These are phyloP conservation scores for Drosophila truncata DNA, from an alignment of 1,140 invertebrate species.

Conservation along the genomic window DNA sequence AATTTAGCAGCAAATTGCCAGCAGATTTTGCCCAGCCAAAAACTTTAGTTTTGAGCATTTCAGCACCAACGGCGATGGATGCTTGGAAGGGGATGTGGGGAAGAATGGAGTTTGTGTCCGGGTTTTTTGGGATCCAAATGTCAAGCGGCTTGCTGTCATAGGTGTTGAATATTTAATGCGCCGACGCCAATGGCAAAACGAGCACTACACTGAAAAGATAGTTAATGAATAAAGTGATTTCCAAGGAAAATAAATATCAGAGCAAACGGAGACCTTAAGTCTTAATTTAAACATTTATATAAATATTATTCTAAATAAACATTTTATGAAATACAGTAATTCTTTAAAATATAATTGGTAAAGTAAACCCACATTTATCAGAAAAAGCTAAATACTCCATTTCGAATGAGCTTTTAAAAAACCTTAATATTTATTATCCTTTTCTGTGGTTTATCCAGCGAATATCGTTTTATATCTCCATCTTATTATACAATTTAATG, in stretches of 20 bases:
- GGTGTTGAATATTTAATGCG: constrained; percentile 76
- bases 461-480: too few species aligned
- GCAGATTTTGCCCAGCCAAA: constrained; percentile 17
- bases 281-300: too few species aligned
- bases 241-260: too few species aligned
- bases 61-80: not conserved
- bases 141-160: constrained; percentile 63
- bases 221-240: not conserved
- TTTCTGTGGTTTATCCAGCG: not conserved
- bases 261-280: too few species aligned
- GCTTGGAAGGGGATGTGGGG: not conserved
- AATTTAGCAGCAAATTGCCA: constrained; percentile 71
- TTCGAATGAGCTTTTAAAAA: too few species aligned
- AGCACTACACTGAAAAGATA: not conserved
- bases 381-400: too few species aligned
- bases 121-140: constrained; percentile 28
- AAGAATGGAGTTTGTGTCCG: constrained; percentile 1
- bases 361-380: not conserved
- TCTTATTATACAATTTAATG: not conserved
- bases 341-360: not conserved
- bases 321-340: too few species aligned
- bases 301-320: too few species aligned
- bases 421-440: too few species aligned
- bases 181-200: constrained; percentile 35
- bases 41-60: constrained; percentile 37